Evolutionary conservation across 2,888 invertebrate genomes (phyloP).

Genomic region (Polylopha cassiicola): DNA sequence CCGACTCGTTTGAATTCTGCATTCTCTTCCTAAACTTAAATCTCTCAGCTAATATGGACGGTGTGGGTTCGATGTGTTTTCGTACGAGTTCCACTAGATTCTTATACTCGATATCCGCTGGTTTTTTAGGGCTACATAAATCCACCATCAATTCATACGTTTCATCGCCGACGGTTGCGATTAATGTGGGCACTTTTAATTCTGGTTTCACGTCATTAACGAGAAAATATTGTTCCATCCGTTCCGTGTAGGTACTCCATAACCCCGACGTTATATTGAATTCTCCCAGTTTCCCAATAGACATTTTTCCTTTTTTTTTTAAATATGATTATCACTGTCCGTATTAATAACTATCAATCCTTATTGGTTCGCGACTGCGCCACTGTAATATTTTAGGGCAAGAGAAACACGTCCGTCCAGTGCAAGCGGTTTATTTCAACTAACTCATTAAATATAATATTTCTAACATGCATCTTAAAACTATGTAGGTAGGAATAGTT

Average conservation of each 20-base stretch:
- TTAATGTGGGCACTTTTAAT: constrained; percentile 1
- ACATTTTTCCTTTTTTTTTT: too few relatives aligned
- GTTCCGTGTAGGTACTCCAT: constrained; percentile 1
- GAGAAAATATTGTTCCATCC: constrained; percentile 1
- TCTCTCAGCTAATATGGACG: neutral
- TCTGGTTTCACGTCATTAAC: neutral
- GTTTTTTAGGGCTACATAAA: constrained; percentile 2
- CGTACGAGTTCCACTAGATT: neutral
- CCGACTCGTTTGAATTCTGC: neutral
- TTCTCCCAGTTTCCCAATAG: neutral
- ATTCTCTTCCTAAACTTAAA: constrained; percentile 1
- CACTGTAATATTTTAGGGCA: neutral
- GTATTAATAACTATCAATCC: neutral
- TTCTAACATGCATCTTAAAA: too few relatives aligned
- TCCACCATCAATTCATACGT: constrained; percentile 8
- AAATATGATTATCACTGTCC: neutral
- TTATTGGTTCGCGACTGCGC: constrained; percentile 4
- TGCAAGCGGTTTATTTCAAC: constrained; percentile 7
- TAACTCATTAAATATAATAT: too few relatives aligned
- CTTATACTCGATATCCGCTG: neutral
- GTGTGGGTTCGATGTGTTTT: constrained; percentile 4
- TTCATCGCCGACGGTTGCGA: constrained; percentile 1
- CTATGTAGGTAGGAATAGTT: too few relatives aligned
- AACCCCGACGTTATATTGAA: neutral
- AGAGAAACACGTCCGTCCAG: neutral